These are phyloP conservation scores for Himantopus leucocephalus DNA, from an alignment of 2,113 vertebrate genomes.

Conservation along the genomic window DNA sequence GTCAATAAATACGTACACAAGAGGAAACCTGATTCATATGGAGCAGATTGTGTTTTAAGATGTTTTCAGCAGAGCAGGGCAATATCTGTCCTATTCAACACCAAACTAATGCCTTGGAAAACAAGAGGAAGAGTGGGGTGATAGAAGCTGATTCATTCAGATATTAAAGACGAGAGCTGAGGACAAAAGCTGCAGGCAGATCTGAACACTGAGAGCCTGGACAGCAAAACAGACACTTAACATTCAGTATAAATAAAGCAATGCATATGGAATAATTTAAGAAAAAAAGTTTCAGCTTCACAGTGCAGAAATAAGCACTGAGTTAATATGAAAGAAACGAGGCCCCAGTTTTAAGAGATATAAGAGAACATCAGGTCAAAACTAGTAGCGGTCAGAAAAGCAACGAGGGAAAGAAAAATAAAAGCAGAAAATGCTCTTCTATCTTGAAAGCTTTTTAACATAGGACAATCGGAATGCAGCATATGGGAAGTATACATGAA, in stretches of 20 bases:
- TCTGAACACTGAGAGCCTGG: not conserved
- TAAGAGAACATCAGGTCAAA: not conserved
- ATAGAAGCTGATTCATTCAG: not conserved
- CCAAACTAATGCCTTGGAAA: not conserved
- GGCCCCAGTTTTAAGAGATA: not conserved
- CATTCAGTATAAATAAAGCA: not conserved
- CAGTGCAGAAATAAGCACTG: not conserved
- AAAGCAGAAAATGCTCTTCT: not conserved
- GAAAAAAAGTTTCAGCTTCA: not conserved
- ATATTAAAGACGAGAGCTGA: not conserved
- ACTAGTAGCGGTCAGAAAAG: not conserved
- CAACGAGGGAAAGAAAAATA: not conserved
- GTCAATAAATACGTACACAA: not conserved
- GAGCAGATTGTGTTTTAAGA: not conserved
- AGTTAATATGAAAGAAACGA: not conserved
- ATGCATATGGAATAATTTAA: not conserved
- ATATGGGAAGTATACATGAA: not conserved
- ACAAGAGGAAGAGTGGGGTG: not conserved
- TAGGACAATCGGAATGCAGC: not conserved
- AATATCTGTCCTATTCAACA: not conserved
- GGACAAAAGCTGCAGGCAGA: not conserved
- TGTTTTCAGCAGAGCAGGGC: not conserved
- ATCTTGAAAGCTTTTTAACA: not conserved
- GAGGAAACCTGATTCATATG: not conserved
- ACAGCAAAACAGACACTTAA: not conserved